Evolutionary conservation across 2,888 invertebrate genomes (phyloP).

Genomic region (Rhopalosiphum nymphaeae): DNA sequence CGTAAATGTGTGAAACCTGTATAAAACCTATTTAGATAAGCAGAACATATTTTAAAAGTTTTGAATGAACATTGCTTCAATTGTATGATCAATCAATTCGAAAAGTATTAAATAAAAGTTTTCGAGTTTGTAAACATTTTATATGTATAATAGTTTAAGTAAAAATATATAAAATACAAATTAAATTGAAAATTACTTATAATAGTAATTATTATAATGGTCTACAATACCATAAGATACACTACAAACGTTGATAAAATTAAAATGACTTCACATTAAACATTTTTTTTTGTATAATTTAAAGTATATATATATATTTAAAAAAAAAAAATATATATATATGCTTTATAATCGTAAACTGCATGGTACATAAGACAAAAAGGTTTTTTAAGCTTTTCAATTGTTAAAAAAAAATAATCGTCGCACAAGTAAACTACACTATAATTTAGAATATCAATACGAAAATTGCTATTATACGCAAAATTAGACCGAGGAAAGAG

Average conservation of each 20-base stretch:
- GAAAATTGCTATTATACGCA: not conserved
- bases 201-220: not conserved
- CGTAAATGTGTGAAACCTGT: not conserved
- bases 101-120: constrained; percentile 2
- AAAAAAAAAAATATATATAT: not conserved
- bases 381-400: not conserved
- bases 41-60: not conserved
- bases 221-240: not conserved
- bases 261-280: not conserved
- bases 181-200: not conserved
- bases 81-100: not conserved
- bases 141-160: not conserved
- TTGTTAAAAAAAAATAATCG: not conserved
- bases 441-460: not conserved
- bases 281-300: not conserved
- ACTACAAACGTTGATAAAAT: not conserved
- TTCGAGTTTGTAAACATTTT: not conserved
- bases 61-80: not conserved
- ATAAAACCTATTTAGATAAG: not conserved
- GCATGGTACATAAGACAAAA: not conserved
- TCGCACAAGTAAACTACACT: not conserved
- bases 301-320: not conserved
- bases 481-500: not conserved
- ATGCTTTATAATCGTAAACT: not conserved
- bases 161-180: not conserved